Evolutionary conservation across 2,113 vertebrate species (phyloP).

Genomic region (Pao palembangensis): DNA sequence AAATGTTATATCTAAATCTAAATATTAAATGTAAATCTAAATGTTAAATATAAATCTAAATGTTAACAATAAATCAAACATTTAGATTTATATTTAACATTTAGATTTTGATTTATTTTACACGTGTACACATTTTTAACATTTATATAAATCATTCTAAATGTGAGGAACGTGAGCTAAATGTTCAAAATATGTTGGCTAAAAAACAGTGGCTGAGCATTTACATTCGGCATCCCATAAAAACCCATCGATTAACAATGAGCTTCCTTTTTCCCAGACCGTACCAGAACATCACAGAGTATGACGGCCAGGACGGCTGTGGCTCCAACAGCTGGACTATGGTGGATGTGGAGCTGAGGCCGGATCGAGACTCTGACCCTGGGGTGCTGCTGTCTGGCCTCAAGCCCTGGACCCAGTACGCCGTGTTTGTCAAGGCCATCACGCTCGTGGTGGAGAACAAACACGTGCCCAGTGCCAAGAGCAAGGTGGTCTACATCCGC

Average conservation of each 20-base stretch:
- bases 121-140: no score
- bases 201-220: no score
- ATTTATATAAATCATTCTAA: no score
- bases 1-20: no score
- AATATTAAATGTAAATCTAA: no score
- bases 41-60: no score
- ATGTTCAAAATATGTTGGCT: no score
- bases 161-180: no score
- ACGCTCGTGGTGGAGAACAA: slow-evolving; percentile 90
- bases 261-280: slow-evolving; percentile 48
- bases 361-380: slow-evolving; percentile 83
- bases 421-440: slow-evolving; percentile 92
- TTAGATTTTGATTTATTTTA: no score
- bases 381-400: slow-evolving; percentile 83
- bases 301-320: slow-evolving; percentile 91
- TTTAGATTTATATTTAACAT: no score
- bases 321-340: slow-evolving; percentile 98
- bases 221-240: no score
- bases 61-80: no score
- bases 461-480: slow-evolving; percentile 89
- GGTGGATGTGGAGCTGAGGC: slow-evolving; percentile 91
- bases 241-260: neutral
- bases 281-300: slow-evolving; percentile 90
- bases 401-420: slow-evolving; percentile 96
- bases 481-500: slow-evolving; percentile 92